Percentiles rank a stretch among this genome's conserved stretches.
phyloP scores from a whole-genome alignment of 2,888 invertebrate genomes.

The Chorisops tibialis region DNA sequence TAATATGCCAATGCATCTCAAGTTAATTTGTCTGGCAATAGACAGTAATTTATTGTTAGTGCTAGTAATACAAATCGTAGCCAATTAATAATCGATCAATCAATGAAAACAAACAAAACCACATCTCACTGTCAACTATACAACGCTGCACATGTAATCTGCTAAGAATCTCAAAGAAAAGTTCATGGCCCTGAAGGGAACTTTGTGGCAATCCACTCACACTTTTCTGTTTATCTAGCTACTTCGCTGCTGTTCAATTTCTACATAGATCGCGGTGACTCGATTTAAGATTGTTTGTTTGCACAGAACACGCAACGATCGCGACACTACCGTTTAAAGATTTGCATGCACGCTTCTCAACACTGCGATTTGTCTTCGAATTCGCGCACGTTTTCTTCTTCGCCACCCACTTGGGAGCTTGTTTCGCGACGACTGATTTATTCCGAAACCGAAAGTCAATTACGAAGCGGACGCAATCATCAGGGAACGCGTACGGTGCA shows the following conservation, averaged over 20 bases:
- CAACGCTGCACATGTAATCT: neutral
- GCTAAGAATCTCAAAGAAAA: slow-evolving; percentile 19
- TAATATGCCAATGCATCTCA: no score
- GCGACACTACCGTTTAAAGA: slow-evolving; percentile 15
- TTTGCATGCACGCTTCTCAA: neutral
- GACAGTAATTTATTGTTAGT: no score
- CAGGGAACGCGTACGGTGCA: no score
- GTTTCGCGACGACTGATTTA: slow-evolving; percentile 18
- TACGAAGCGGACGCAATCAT: slow-evolving; percentile 9
- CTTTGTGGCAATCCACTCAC: slow-evolving; percentile 9
- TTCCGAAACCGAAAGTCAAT: slow-evolving; percentile 25
- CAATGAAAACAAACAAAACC: neutral
- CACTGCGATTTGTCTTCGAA: slow-evolving; percentile 6
- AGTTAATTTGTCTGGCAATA: no score
- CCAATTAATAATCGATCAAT: neutral
- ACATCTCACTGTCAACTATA: slow-evolving; percentile 3
- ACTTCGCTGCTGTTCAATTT: neutral
- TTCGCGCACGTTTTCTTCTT: slow-evolving; percentile 8
- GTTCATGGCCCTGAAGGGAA: slow-evolving; percentile 18
- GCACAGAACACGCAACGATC: neutral
- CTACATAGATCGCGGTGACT: no score
- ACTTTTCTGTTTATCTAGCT: neutral
- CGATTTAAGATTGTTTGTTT: no score
- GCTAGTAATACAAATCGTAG: no score
- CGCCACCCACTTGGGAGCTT: slow-evolving; percentile 7